Conservation (phyloP, 2,113 vertebrate species). For the Oreotrochilus melanogaster region DNA sequence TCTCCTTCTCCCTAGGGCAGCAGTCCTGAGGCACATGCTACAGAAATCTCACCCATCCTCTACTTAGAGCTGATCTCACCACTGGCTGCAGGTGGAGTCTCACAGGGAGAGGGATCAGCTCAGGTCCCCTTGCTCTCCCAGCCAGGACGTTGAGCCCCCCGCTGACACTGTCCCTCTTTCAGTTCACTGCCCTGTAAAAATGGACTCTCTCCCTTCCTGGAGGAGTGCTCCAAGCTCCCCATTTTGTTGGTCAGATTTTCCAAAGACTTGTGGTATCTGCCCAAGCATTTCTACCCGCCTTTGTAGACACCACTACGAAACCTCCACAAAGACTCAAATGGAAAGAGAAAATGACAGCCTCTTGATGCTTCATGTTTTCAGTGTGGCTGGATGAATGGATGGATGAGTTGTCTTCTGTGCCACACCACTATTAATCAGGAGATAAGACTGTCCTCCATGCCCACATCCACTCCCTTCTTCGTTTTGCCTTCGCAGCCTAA, state of each 20-base stretch:
- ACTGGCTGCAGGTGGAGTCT: background rate
- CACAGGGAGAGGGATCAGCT: background rate
- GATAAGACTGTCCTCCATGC: background rate
- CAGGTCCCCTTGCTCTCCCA: background rate
- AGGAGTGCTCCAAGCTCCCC: background rate
- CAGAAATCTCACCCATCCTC: background rate
- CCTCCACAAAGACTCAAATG: fast-evolving
- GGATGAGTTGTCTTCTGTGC: background rate
- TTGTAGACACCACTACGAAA: background rate
- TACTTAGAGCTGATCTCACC: background rate
- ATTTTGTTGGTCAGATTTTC: background rate
- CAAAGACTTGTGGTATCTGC: background rate
- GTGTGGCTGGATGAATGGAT: background rate
- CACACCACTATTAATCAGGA: background rate
- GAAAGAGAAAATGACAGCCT: background rate
- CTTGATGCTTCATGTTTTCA: background rate
- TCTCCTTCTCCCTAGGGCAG: background rate
- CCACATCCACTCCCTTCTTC: background rate
- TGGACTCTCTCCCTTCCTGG: background rate
- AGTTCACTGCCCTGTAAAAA: background rate
- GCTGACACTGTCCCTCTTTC: background rate
- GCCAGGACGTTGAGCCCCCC: background rate
- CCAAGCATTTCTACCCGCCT: background rate
- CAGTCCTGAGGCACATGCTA: background rate
- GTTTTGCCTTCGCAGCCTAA: background rate